phyloP scores from a whole-genome alignment of 2,113 vertebrate species.

The Boulengeromyrus knoepffleri region DNA sequence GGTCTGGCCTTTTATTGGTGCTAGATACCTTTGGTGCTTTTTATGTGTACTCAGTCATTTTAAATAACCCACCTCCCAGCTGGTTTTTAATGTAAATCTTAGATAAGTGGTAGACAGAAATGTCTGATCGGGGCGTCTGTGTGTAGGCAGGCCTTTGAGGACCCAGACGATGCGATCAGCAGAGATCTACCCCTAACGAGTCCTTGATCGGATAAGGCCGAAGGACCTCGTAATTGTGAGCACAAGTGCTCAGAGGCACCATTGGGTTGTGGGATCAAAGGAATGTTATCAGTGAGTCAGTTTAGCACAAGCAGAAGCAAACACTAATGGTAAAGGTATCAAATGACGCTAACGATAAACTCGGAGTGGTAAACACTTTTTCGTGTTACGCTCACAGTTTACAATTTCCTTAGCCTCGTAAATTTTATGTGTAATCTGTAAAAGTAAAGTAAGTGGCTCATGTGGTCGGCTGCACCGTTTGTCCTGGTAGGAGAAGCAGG shows the following conservation, averaged over 20 bases:
- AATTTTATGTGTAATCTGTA: background rate
- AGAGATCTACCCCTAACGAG: background rate
- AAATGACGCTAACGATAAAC: background rate
- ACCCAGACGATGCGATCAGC: background rate
- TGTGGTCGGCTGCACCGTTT: background rate
- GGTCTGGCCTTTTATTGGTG: background rate
- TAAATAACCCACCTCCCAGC: background rate
- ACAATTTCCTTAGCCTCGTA: background rate
- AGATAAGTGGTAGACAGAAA: background rate
- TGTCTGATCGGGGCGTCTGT: background rate
- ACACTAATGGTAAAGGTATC: background rate
- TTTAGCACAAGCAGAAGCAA: background rate
- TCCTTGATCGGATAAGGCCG: background rate
- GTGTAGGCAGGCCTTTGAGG: background rate
- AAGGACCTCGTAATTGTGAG: background rate
- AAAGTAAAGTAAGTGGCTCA: background rate
- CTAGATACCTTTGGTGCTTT: background rate
- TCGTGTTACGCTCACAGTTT: background rate
- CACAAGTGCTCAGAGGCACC: background rate
- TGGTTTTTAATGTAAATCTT: background rate
- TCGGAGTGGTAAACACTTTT: background rate
- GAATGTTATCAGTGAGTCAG: background rate
- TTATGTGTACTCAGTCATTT: background rate
- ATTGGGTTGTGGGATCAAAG: background rate
- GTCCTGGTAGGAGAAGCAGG: slow-evolving; percentile 25